Evolutionary conservation across 2,888 invertebrate species (phyloP).

Genomic region (Sarcophaga caerulescens): DNA sequence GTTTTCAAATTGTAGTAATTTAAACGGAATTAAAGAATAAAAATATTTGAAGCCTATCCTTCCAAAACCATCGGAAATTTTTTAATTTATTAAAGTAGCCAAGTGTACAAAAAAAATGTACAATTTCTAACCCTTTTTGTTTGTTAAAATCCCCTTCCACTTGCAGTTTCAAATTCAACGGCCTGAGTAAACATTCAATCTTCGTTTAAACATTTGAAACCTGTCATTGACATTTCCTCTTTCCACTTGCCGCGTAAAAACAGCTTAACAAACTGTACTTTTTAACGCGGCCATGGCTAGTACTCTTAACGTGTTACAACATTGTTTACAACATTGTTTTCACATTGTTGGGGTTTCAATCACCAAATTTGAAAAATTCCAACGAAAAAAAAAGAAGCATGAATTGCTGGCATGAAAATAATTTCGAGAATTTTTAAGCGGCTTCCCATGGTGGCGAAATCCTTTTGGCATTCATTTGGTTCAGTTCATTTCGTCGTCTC

Average conservation of each 20-base stretch:
- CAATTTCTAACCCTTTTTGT: constrained; percentile 32
- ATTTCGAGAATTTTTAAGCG: constrained; percentile 64
- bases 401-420: constrained; percentile 27
- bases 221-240: constrained; percentile 69
- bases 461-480: constrained; percentile 47
- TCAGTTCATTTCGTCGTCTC: constrained; percentile 30
- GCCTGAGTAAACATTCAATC: constrained; percentile 54
- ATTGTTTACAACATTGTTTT: constrained; percentile 59
- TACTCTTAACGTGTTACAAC: constrained; percentile 28
- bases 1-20: constrained; percentile 17
- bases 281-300: constrained; percentile 22
- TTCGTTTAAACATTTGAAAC: constrained; percentile 67
- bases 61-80: constrained; percentile 1
- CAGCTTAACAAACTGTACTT: constrained; percentile 52
- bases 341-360: constrained; percentile 51
- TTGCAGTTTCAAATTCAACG: not conserved
- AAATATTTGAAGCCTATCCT: constrained; percentile 32
- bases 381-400: constrained; percentile 18
- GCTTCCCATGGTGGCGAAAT: constrained; percentile 63
- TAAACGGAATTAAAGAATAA: constrained; percentile 23
- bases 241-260: not conserved
- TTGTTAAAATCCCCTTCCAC: not conserved
- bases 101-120: constrained; percentile 17
- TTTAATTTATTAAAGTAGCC: constrained; percentile 65
- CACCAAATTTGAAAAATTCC: constrained; percentile 41